Percentiles rank a stretch among this genome's conserved stretches.
phyloP scores from a whole-genome alignment of 2,113 vertebrate genomes.

The Tenebrosternarchus preto region DNA sequence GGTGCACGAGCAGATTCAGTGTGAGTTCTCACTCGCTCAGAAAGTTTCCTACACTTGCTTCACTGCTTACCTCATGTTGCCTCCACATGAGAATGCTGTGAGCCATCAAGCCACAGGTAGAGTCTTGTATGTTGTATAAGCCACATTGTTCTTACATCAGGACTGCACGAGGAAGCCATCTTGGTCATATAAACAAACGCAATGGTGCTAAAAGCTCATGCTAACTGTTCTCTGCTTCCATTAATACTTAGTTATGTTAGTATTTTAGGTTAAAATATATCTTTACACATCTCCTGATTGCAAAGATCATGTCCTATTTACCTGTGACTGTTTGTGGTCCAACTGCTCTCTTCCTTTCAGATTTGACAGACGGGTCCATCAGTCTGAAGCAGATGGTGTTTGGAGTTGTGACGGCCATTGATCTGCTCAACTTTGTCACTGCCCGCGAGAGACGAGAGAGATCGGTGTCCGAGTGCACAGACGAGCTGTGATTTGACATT shows the following conservation, averaged over 20 bases:
- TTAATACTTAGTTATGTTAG: too few species aligned
- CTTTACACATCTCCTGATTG: not conserved
- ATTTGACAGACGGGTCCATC: constrained; percentile 78
- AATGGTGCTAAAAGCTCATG: not conserved
- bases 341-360: constrained; percentile 70
- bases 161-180: not conserved
- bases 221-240: too few species aligned
- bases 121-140: not conserved
- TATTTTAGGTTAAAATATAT: not conserved
- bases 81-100: not conserved
- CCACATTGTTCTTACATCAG: not conserved
- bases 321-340: not conserved
- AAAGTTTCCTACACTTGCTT: too few species aligned
- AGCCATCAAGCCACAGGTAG: not conserved
- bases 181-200: not conserved
- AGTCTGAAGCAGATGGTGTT: too few species aligned
- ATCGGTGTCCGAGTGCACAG: constrained; percentile 69
- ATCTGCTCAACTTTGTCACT: constrained; percentile 90
- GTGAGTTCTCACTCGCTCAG: constrained; percentile 72
- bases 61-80: not conserved
- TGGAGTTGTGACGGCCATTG: constrained; percentile 91
- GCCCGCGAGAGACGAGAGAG: constrained; percentile 68
- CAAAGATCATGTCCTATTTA: not conserved
- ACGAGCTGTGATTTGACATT: constrained; percentile 60
- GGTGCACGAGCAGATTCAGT: too few species aligned